Base-by-base conservation (phyloP, 2,797 vertebrate species). In the Microhierax caerulescens region DNA sequence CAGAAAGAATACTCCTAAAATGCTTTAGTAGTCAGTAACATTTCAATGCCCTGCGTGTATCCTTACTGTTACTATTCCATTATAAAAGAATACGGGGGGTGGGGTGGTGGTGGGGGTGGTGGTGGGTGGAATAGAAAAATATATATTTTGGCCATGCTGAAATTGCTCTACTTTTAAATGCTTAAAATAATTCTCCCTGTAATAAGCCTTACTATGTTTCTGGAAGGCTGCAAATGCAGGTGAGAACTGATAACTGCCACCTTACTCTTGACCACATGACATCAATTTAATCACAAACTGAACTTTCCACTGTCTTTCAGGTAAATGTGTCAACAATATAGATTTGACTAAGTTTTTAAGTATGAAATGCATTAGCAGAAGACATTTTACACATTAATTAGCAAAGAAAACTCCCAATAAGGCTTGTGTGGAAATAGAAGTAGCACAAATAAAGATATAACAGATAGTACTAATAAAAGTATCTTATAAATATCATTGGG, bases 231-330 rank as follows among this genome's bases (percentile, higher is more conserved):
- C 4, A 64, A 76, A 76, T 10, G 7, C 11, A 70, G 45, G 23
- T 3, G 16, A 48, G 23, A 74, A 30, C 0, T 30, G 21, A 2
- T 15, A 72, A 41, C 6, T 72, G 45, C 37, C 61, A 78, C 0
- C 0, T 32, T 60, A 24, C 24, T 51, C 39, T 63, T 70, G 54
- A 54, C 28, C 51, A 45, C 28, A 5, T 13, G 63, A 37, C 41
- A 53, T 10, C 0, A 0, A 65, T 70, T 83, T 41, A 48, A 70
- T n/a, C 10, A 3, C 8, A 77, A 63, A 51, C 6, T 36, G 28
- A 60, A 25, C 30, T 64, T 75, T 12, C 21, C 25, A 37, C 14
- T 22, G 5, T 2, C 57, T 93, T 86, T 45, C 30, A 24, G 5
- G 18, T 34, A 25, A 76, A 67, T 13, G 22, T 15, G 10, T 10